Base-by-base conservation (phyloP, 2,113 vertebrate genomes). In the Mus spicilegus region DNA sequence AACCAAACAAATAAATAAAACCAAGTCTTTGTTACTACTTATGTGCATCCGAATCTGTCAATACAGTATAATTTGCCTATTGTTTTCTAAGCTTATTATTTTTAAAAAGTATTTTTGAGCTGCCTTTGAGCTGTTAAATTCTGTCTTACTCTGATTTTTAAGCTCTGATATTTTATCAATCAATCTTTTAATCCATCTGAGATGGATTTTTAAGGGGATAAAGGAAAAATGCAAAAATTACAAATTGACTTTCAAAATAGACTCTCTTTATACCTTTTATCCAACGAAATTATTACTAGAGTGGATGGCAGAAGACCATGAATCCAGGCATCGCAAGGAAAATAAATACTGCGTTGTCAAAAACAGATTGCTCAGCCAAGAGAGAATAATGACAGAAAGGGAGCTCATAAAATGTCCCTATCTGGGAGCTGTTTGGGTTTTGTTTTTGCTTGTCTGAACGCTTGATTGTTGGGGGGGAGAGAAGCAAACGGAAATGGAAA, bases 341-440 rank as follows among this genome's bases (percentile, higher is more conserved):
- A 97, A 97, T 96, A 97, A 97, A 97, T 96, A 91, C 56, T 65
- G 85, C 46, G 42, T 96, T 96, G 95, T 97, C 95, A 97, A 90
- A 92, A 78, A 90, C 93, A 85, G 92, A 97, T 93, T 94, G 72
- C 56, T 96, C 61, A 87, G 93, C 63, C 86, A 61, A 85, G 96
- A 93, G 77, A 96, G 95, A 97, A 97, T 97, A 97, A 97, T 89
- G 92, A 90, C 93, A 96, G 33, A 95, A 90, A 93, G 58, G 67
- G 95, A 94, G 87, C 39, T 97, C 90, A 87, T 97, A 92, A 97
- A 98, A 69, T 96, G 95, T 94, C 93, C 97, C 95, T 93, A 82
- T 36, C 67, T 93, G 91, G 84, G 89, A 84, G 88, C 73, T 84
- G 90, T 94, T 94, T 95, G 39, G 63, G 61, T 95, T 97, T 96